A percentile compares a stretch with the other conserved stretches of the same genome.
phyloP scores from a whole-genome alignment of 2,113 vertebrate genomes.

The Todiramphus saurophagus region DNA sequence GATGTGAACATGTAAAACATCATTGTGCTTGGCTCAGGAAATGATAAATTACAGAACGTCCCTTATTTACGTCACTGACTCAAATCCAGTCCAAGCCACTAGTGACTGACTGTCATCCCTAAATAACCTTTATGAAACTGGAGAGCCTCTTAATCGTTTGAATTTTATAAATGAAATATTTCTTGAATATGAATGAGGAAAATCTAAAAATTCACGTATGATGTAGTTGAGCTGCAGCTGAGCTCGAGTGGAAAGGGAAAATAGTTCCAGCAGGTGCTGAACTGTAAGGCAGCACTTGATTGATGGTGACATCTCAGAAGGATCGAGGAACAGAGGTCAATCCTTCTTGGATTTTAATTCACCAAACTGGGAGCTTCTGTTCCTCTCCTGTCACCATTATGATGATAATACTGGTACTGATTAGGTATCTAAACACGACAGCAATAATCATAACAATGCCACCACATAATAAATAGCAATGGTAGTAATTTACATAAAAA shows the following conservation, averaged over 20 bases:
- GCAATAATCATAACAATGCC: neutral
- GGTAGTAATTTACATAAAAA: neutral
- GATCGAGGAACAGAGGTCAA: neutral
- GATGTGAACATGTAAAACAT: slow-evolving; percentile 41
- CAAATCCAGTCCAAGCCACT: slow-evolving; percentile 2
- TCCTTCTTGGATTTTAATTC: slow-evolving; percentile 1
- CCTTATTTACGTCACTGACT: slow-evolving; percentile 3
- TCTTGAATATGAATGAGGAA: neutral
- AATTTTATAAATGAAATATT: neutral
- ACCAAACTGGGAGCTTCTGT: neutral
- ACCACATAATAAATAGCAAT: neutral
- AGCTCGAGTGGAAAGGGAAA: neutral
- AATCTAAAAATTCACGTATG: neutral
- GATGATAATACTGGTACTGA: neutral
- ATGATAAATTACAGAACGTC: neutral
- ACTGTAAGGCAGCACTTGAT: neutral
- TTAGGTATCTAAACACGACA: neutral
- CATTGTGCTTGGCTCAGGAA: neutral
- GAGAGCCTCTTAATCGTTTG: neutral
- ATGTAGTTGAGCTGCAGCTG: neutral
- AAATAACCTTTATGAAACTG: neutral
- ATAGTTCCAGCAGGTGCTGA: slow-evolving; percentile 9
- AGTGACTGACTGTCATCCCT: slow-evolving; percentile 15
- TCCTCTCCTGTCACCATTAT: neutral
- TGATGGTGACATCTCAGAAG: neutral